A percentile compares a stretch with the other conserved stretches of the same genome.
These are phyloP conservation scores for Hippocampus zosterae DNA, from an alignment of 2,113 vertebrate genomes.

Conservation along the genomic window DNA sequence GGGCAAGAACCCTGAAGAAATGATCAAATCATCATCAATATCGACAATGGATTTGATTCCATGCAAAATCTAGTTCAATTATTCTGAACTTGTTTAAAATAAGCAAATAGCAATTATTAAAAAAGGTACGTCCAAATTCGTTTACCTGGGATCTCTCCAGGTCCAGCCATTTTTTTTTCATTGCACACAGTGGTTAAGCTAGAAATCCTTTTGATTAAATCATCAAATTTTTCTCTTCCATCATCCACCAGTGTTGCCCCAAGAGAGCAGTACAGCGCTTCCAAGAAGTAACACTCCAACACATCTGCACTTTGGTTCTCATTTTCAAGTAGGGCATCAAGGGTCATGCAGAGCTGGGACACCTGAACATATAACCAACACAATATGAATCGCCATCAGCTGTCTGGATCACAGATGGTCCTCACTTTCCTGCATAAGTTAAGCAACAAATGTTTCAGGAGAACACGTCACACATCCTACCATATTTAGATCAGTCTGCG, in stretches of 20 bases:
- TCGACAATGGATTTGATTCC: background rate
- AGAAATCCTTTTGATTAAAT: conserved; percentile 79
- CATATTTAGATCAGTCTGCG: conserved; percentile 95
- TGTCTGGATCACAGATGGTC: background rate
- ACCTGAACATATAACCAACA: conserved; percentile 68
- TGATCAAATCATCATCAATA: background rate
- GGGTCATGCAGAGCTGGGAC: conserved; percentile 80
- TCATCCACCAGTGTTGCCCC: conserved; percentile 80
- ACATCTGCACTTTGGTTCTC: conserved; percentile 68
- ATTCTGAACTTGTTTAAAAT: background rate
- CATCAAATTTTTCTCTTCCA: conserved; percentile 81
- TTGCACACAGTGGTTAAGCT: conserved; percentile 65
- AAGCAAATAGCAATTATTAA: background rate
- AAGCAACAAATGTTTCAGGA: background rate
- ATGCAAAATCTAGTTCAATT: background rate
- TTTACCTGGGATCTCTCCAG: conserved; percentile 88
- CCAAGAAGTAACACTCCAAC: conserved; percentile 89
- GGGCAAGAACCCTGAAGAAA: conserved; percentile 79
- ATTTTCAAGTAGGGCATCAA: conserved; percentile 77
- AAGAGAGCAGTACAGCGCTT: conserved; percentile 89
- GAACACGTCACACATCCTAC: conserved; percentile 61
- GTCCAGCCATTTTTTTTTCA: conserved; percentile 71
- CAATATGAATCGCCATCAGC: background rate
- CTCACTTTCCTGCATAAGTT: background rate
- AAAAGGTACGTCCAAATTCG: background rate